These are phyloP conservation scores for Drosophila bipectinata DNA, from an alignment of 1,140 invertebrate genomes.

Conservation along the genomic window DNA sequence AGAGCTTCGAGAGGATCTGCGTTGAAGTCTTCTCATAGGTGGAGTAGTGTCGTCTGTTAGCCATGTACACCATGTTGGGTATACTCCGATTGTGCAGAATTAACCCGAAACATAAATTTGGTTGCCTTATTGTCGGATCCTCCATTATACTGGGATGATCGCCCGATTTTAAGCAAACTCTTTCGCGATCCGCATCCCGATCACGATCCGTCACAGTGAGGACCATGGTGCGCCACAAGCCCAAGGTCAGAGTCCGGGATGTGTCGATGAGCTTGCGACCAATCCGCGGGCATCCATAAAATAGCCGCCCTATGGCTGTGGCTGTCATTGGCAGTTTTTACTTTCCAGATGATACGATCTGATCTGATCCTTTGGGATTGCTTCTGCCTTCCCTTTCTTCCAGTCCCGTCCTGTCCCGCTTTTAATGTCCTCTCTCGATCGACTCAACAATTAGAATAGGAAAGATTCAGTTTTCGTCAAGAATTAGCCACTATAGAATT, in stretches of 20 bases:
- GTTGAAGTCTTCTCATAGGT: constrained; percentile 51
- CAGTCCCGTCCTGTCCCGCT: not conserved
- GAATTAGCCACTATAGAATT: constrained; percentile 60
- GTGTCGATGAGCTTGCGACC: constrained; percentile 37
- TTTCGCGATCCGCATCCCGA: not conserved
- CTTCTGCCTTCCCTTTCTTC: no score
- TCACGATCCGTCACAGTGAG: not conserved
- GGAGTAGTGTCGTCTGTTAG: constrained; percentile 50
- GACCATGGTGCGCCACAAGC: constrained; percentile 37
- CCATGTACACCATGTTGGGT: constrained; percentile 14
- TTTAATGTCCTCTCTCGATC: not conserved
- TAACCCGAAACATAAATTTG: not conserved
- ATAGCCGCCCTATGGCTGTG: constrained; percentile 27
- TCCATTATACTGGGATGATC: not conserved
- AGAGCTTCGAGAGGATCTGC: constrained; percentile 73
- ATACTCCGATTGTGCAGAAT: not conserved
- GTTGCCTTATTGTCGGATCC: not conserved
- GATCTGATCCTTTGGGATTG: no score
- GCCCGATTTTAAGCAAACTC: not conserved
- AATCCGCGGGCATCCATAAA: constrained; percentile 18
- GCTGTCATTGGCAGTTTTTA: constrained; percentile 55
- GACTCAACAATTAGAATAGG: not conserved
- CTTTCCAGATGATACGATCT: not conserved
- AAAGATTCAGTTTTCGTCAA: constrained; percentile 19
- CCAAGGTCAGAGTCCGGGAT: constrained; percentile 27